Percentiles rank a stretch among this genome's conserved stretches.
phyloP scores from a whole-genome alignment of 2,113 vertebrate species.

The Amphiprion percula region DNA sequence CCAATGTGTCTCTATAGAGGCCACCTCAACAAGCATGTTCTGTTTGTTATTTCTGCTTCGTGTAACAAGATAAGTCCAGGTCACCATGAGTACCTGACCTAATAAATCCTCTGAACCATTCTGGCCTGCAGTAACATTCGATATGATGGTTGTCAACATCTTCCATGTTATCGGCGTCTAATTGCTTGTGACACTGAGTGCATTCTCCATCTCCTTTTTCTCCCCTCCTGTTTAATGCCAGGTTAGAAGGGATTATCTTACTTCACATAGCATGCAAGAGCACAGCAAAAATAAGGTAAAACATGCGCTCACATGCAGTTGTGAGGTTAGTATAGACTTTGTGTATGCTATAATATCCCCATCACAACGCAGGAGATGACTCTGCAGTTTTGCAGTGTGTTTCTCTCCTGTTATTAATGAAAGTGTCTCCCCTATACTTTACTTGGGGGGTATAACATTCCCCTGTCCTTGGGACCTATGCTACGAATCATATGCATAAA shows the following conservation, averaged over 20 bases:
- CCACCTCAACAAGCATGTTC: slow-evolving; percentile 13
- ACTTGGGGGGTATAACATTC: slow-evolving; percentile 42
- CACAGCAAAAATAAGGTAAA: slow-evolving; percentile 38
- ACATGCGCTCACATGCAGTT: slow-evolving; percentile 63
- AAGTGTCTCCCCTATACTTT: slow-evolving; percentile 62
- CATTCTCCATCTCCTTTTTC: slow-evolving; percentile 55
- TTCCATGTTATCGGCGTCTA: slow-evolving; percentile 44
- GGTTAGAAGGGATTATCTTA: slow-evolving; percentile 72
- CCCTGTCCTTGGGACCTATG: slow-evolving; percentile 38
- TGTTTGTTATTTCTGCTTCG: slow-evolving; percentile 61
- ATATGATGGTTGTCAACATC: slow-evolving; percentile 26
- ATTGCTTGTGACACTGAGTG: slow-evolving; percentile 60
- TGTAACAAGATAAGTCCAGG: slow-evolving; percentile 55
- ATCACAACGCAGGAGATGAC: slow-evolving; percentile 47
- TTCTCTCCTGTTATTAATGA: slow-evolving; percentile 74
- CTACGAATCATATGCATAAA: slow-evolving; percentile 47
- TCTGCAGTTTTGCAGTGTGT: slow-evolving; percentile 53
- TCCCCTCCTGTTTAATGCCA: slow-evolving; percentile 60
- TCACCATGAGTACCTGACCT: slow-evolving; percentile 26
- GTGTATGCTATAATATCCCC: slow-evolving; percentile 50
- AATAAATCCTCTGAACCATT: slow-evolving; percentile 45
- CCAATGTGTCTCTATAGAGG: background rate
- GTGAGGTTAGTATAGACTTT: slow-evolving; percentile 45
- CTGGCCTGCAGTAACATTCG: slow-evolving; percentile 32
- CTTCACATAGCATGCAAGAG: slow-evolving; percentile 52